Conservation (phyloP, 2,888 invertebrate species). For the Eutolmus rufibarbis region DNA sequence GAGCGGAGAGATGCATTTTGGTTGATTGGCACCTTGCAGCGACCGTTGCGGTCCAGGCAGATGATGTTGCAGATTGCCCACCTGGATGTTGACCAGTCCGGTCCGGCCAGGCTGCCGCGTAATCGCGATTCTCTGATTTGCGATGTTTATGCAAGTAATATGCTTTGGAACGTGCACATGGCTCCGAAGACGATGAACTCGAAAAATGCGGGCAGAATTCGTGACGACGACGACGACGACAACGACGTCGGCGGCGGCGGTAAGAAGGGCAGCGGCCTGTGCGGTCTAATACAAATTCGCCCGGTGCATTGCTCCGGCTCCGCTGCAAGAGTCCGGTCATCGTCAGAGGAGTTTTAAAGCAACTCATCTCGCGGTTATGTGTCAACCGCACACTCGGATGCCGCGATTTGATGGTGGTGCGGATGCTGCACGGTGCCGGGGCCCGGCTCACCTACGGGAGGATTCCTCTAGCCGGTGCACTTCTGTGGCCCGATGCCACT, state of each 20-base stretch:
- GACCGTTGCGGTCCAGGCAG: background rate
- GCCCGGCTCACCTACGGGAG: background rate
- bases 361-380: constrained; percentile 4
- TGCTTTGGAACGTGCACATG: background rate
- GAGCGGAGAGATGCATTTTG: background rate
- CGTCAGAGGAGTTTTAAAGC: background rate
- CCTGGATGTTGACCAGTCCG: background rate
- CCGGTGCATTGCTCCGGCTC: background rate
- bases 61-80: background rate
- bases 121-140: background rate
- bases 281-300: background rate
- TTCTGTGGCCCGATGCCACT: background rate
- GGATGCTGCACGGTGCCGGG: background rate
- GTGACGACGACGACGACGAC: background rate
- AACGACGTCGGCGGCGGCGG: background rate
- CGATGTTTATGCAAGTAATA: constrained; percentile 1
- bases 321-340: background rate
- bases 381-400: background rate
- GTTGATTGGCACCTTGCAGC: background rate
- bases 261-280: background rate
- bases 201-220: constrained; percentile 3
- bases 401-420: background rate
- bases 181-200: constrained; percentile 15
- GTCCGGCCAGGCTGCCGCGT: background rate
- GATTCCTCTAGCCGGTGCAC: background rate